Base-by-base conservation (phyloP, 1,140 invertebrate genomes). In the Mylabris phalerata region DNA sequence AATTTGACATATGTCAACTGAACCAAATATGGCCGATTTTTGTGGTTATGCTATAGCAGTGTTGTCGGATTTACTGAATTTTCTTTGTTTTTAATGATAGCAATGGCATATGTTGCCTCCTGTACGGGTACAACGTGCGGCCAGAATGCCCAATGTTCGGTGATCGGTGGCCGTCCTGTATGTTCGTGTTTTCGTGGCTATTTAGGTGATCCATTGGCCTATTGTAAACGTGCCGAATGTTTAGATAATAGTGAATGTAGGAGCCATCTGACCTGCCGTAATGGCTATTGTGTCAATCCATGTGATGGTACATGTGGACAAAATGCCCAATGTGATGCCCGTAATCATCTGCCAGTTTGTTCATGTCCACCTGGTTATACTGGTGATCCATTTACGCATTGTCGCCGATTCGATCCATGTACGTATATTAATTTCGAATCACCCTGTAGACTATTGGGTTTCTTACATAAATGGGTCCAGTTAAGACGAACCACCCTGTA, bases 121-220 rank as follows among this genome's bases (percentile, higher is more conserved):
- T 71, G 68, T 46, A 63, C 67, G 4, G 50, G 60, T n/a, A 56
- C 42, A 9, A 69, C 82, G 0, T 84, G 83, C 61, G 83, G 82
- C 0, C 76, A 79, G 10, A 84, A 83, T 41, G 82, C 82, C 3
- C 79, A 83, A 54, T 85, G 83, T 67, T 80, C 81, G 44, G 76
- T 82, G 9, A 75, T 78, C 57, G 81, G 80, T 46, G 78, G 76
- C 11, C 72, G 82, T 41, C 82, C 87, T 1, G 82, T 86, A 2
- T 90, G 87, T 72, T 82, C 82, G 47, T 90, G 88, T 68, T 75
- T 83, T 60, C 76, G 84, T 1, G 86, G 86, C 13, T 81, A 85
- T 68, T 84, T 82, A 45, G 87, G 88, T 44, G 86, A 89, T 74
- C 85, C 88, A 7, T 72, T 84, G 48, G 77, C 74, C 3, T 77